phyloP scores from a whole-genome alignment of 2,797 vertebrate species.

The Acrossocheilus wenchowensis region DNA sequence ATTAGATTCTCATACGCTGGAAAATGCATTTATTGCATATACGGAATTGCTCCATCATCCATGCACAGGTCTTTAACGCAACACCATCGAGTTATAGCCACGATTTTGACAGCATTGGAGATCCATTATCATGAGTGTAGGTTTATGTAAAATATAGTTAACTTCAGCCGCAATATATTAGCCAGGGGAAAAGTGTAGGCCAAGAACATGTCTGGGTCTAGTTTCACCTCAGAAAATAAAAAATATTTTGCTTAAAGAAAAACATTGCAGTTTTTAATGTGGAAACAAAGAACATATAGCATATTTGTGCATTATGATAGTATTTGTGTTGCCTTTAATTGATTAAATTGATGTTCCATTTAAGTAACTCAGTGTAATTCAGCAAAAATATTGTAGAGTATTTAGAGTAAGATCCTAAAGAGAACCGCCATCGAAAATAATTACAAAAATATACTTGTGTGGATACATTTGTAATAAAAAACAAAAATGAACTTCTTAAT shows the following conservation, averaged over 20 bases:
- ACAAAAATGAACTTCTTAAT: too few species aligned
- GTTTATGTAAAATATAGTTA: background rate
- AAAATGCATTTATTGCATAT: background rate
- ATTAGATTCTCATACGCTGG: background rate
- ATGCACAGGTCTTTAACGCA: background rate
- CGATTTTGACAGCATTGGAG: background rate
- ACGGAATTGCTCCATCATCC: slow-evolving; percentile 8
- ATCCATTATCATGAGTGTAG: background rate
- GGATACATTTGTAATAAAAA: background rate
- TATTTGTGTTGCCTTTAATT: background rate
- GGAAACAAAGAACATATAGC: background rate
- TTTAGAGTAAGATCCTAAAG: background rate
- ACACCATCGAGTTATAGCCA: background rate
- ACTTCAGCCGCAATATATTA: background rate
- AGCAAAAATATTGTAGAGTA: background rate
- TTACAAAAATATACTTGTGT: background rate
- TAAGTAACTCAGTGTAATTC: background rate
- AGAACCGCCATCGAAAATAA: background rate
- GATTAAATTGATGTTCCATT: background rate
- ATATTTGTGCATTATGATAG: background rate
- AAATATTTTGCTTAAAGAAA: background rate
- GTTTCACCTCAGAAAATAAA: background rate
- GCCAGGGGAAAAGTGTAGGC: background rate
- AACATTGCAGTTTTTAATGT: background rate
- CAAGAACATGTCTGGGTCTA: background rate